Conservation (phyloP, 2,888 invertebrate species). For the Mayetiola destructor region DNA sequence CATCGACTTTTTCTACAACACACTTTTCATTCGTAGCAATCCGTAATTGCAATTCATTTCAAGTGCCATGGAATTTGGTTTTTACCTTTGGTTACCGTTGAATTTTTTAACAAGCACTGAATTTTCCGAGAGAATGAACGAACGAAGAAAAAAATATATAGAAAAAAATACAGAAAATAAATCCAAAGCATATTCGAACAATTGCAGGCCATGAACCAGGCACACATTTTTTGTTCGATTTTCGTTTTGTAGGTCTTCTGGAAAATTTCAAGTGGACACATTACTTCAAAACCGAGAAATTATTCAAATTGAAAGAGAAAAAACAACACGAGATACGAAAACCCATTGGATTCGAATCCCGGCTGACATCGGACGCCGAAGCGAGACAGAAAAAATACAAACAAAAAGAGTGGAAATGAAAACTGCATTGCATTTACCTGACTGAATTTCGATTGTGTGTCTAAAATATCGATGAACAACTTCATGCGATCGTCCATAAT, state of each 20-base stretch:
- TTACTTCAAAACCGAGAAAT: too few relatives aligned
- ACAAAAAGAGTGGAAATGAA: too few relatives aligned
- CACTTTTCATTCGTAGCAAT: neutral
- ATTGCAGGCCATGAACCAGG: too few relatives aligned
- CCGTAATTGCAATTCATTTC: neutral
- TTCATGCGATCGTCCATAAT: conserved; percentile 64
- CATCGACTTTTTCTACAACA: neutral
- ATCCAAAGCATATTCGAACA: too few relatives aligned
- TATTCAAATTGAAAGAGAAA: neutral
- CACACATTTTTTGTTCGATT: too few relatives aligned
- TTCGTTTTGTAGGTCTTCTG: too few relatives aligned
- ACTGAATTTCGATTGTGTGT: conserved; percentile 66
- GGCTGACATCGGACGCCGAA: neutral
- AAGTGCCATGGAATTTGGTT: neutral
- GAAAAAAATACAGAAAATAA: neutral
- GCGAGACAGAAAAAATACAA: neutral
- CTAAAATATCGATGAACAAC: conserved; percentile 66
- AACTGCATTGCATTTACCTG: conserved; percentile 46
- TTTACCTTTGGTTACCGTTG: neutral
- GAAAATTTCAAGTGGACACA: too few relatives aligned
- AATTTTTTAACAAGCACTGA: neutral
- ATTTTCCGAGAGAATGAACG: neutral
- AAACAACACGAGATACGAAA: neutral
- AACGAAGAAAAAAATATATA: neutral
- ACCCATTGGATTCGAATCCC: neutral